These are phyloP conservation scores for Bhutanitis thaidina DNA, from an alignment of 2,888 invertebrate genomes.

Conservation along the genomic window DNA sequence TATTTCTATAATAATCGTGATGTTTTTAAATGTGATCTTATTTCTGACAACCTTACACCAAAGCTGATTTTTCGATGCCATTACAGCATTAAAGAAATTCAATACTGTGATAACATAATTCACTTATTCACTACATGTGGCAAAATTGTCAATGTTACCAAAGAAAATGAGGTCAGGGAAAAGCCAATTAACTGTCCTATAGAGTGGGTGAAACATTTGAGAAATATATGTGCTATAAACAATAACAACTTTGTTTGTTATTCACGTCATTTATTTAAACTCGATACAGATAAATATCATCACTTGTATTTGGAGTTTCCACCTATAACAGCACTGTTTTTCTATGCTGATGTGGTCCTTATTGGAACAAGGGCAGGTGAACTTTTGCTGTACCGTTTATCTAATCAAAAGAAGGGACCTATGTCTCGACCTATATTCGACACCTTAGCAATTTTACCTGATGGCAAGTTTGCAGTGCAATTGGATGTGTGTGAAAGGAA, in stretches of 20 bases:
- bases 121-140: slow-evolving; percentile 58
- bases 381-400: slow-evolving; percentile 54
- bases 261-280: slow-evolving; percentile 58
- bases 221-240: slow-evolving; percentile 49
- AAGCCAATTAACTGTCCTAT: slow-evolving; percentile 45
- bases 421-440: slow-evolving; percentile 48
- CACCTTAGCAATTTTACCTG: slow-evolving; percentile 45
- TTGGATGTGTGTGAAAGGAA: slow-evolving; percentile 60
- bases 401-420: slow-evolving; percentile 42
- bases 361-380: slow-evolving; percentile 53
- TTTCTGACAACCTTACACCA: slow-evolving; percentile 36
- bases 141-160: slow-evolving; percentile 44
- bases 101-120: slow-evolving; percentile 38
- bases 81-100: slow-evolving; percentile 55
- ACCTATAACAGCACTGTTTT: slow-evolving; percentile 58
- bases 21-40: slow-evolving; percentile 48
- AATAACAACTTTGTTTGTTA: slow-evolving; percentile 60
- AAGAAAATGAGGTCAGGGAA: slow-evolving; percentile 30
- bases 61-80: slow-evolving; percentile 44
- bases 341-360: slow-evolving; percentile 57
- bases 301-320: slow-evolving; percentile 64
- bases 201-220: slow-evolving; percentile 59
- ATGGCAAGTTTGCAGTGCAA: slow-evolving; percentile 55
- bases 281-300: slow-evolving; percentile 52
- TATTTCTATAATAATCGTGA: slow-evolving; percentile 52